Conservation (phyloP, 2,888 invertebrate species). For the Agrotis ipsilon region DNA sequence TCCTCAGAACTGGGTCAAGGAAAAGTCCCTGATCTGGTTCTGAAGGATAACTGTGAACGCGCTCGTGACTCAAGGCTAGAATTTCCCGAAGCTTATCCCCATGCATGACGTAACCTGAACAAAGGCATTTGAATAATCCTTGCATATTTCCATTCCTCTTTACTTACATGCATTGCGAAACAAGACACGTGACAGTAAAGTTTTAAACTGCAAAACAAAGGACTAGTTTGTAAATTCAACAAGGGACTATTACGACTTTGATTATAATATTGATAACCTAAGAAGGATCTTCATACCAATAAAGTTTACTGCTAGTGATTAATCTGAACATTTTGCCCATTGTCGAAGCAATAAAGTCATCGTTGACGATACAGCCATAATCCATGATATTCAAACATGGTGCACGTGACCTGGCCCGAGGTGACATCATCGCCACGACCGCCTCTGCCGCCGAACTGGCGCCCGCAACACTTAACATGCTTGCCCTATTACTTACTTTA, state of each 20-base stretch:
- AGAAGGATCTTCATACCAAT: slow-evolving; percentile 38
- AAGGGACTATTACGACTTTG: slow-evolving; percentile 2
- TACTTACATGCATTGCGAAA: slow-evolving; percentile 18
- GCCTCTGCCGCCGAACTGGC: slow-evolving; percentile 68
- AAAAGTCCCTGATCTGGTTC: slow-evolving; percentile 67
- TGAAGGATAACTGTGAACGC: slow-evolving; percentile 63
- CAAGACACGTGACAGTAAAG: slow-evolving; percentile 7
- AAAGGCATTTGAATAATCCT: slow-evolving; percentile 28
- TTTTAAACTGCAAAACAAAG: background rate
- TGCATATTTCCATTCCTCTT: slow-evolving; percentile 34
- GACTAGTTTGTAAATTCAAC: background rate
- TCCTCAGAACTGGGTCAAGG: slow-evolving; percentile 75
- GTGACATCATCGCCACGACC: slow-evolving; percentile 73
- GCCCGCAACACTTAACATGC: slow-evolving; percentile 68
- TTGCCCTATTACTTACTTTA: slow-evolving; percentile 55
- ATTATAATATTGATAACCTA: slow-evolving; percentile 29
- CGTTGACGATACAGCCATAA: slow-evolving; percentile 58
- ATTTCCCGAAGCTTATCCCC: slow-evolving; percentile 56
- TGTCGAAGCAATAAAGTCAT: slow-evolving; percentile 59
- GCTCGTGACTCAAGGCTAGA: slow-evolving; percentile 63
- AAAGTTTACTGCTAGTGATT: slow-evolving; percentile 48
- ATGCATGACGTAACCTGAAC: slow-evolving; percentile 46
- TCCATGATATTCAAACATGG: slow-evolving; percentile 65
- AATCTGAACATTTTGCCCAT: slow-evolving; percentile 43
- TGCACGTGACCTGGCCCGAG: slow-evolving; percentile 67